Evolutionary conservation across 2,797 vertebrate species (phyloP), one percentile per base, ranked within the genome.

Genomic region (Notolepis coatsorum): DNA sequence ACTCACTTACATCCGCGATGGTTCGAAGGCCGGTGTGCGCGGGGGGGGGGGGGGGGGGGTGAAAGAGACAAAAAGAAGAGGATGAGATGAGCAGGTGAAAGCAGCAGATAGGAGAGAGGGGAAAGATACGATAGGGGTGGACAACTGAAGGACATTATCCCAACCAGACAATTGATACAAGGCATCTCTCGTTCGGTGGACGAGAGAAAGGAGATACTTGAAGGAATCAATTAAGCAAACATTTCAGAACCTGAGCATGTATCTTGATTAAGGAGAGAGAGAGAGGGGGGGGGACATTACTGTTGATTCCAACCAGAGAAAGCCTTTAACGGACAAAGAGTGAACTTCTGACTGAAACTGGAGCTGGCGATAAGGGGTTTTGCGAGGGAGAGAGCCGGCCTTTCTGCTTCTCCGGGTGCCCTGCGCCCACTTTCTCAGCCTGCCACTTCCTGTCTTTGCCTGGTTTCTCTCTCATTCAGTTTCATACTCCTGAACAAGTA

Each of bases 261-360:
- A 79, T 81, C 74, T 35, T 31, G 78, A 86, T 83, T 49, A 62
- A 1, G 61, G 71, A 52, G 21, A 25, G 23, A 31, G 62, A 62
- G 59, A 69, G 79, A 52, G 21, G 23, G 23, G 25, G 62, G 60
- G 59, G 68, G 79, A 63, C 42, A 53, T 58, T 49, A 30, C 50
- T 74, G 71, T 67, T 58, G 41, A 41, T 67, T 68, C 55, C 3
- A 3, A 67, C 48, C 39, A 42, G 60, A 53, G 63, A 71, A n/a
- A 61, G 61, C 84, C 56, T 80, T 81, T 47, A 51, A 21, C 27
- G 71, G 75, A 90, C 80, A 87, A 85, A 87, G 85, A 78, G 62
- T 61, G 71, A 82, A 84, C 80, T 77, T 65, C 68, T 82, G 21
- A 74, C 62, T 43, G 65, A 84, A 91, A 90, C 66, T 61, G 21